phyloP scores from a whole-genome alignment of 2,113 vertebrate genomes.

The Oreocharis arfaki region DNA sequence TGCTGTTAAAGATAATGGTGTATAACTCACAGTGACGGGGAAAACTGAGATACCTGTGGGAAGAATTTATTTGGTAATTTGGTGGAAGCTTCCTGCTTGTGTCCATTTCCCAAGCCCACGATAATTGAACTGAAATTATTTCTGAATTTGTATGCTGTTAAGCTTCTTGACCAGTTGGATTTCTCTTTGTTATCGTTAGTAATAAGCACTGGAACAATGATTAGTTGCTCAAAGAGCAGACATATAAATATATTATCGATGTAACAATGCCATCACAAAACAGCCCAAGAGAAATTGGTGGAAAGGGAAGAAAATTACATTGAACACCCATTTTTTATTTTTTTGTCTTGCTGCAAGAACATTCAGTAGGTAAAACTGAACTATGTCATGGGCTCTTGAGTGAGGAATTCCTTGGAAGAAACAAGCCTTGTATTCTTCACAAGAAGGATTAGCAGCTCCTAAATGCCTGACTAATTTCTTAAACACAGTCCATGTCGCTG shows the following conservation, averaged over 20 bases:
- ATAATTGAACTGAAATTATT: background rate
- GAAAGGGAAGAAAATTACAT: background rate
- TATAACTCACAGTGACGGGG: background rate
- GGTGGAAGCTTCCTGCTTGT: background rate
- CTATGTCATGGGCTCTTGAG: background rate
- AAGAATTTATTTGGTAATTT: background rate
- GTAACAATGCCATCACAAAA: background rate
- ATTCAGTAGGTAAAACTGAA: background rate
- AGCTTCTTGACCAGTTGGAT: background rate
- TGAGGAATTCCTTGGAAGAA: conserved; percentile 13
- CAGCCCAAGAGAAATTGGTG: background rate
- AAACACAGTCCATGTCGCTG: background rate
- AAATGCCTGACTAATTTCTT: conserved; percentile 50
- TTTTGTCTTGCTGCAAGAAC: background rate
- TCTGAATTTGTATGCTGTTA: background rate
- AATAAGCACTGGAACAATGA: background rate
- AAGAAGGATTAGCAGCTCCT: conserved; percentile 30
- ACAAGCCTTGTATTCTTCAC: conserved; percentile 24
- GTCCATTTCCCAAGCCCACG: background rate
- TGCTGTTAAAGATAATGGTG: background rate
- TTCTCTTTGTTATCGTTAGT: background rate
- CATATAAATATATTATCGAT: background rate
- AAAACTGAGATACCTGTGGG: background rate
- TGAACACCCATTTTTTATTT: background rate
- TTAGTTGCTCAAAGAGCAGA: background rate